These are phyloP conservation scores for Allacma fusca DNA, from an alignment of 2,888 invertebrate genomes.

Conservation along the genomic window DNA sequence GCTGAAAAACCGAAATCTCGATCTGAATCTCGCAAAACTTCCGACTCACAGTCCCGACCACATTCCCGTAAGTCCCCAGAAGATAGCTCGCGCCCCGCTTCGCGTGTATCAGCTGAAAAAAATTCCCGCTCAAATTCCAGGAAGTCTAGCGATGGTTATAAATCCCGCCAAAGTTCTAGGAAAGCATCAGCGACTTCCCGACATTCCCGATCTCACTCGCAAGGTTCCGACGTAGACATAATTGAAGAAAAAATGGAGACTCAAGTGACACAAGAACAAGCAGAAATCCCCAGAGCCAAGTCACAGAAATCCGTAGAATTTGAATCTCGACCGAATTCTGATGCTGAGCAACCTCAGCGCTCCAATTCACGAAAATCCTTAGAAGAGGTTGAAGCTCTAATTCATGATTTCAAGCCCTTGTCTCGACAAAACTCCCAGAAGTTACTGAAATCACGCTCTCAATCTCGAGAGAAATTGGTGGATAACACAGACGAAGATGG, in stretches of 20 bases:
- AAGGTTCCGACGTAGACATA: neutral
- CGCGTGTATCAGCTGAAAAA: no score
- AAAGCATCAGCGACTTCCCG: neutral
- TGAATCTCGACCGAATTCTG: neutral
- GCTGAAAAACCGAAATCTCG: conserved; percentile 25
- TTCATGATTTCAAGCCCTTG: conserved; percentile 2
- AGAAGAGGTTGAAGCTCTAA: conserved; percentile 12
- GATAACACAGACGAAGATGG: neutral
- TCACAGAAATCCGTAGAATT: conserved; percentile 9
- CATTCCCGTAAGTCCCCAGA: conserved; percentile 24
- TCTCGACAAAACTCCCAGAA: neutral
- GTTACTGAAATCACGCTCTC: neutral
- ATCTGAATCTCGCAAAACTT: neutral
- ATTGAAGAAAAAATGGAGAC: neutral
- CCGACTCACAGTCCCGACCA: neutral
- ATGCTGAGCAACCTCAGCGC: neutral
- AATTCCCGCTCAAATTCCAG: neutral
- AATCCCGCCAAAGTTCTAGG: neutral
- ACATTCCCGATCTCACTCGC: neutral
- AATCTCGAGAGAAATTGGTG: neutral
- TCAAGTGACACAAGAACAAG: neutral
- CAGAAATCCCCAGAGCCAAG: neutral
- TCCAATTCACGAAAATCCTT: conserved; percentile 26
- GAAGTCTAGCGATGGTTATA: neutral
- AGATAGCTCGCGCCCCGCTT: neutral